Evolutionary conservation across 2,113 vertebrate species (phyloP).

Genomic region (Camelus bactrianus): DNA sequence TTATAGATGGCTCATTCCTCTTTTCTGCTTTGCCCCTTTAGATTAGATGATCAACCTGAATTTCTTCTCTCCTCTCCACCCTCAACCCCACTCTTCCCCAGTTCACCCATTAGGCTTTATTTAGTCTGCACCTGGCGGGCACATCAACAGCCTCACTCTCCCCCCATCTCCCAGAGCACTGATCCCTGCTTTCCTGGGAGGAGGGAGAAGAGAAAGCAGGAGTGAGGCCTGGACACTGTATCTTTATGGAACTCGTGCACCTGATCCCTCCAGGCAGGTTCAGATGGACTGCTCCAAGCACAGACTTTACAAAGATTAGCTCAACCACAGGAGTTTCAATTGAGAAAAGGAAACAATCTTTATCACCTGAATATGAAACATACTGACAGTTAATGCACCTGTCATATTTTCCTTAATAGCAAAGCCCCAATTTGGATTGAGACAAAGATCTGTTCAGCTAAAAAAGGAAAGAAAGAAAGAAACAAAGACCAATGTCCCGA

Average conservation of each 20-base stretch:
- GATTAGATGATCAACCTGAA: neutral
- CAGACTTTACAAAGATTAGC: neutral
- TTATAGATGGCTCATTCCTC: neutral
- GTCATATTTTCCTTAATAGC: neutral
- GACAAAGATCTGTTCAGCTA: neutral
- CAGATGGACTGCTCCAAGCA: neutral
- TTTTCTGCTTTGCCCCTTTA: neutral
- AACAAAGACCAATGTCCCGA: neutral
- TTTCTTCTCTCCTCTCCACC: neutral
- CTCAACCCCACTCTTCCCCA: neutral
- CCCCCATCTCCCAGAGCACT: neutral
- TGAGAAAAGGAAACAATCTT: neutral
- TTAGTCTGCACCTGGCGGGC: neutral
- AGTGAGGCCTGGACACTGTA: neutral
- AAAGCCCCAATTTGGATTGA: neutral
- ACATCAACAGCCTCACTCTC: neutral
- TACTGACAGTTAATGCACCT: neutral
- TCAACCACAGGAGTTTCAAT: neutral
- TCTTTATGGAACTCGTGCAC: neutral
- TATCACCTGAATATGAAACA: neutral
- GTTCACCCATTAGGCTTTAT: neutral
- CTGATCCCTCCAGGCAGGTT: too few species aligned
- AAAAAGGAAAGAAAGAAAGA: neutral
- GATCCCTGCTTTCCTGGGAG: neutral
- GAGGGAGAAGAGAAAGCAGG: neutral